These are phyloP conservation scores for Danio kyathit DNA, from an alignment of 2,797 vertebrate species.

Conservation along the genomic window DNA sequence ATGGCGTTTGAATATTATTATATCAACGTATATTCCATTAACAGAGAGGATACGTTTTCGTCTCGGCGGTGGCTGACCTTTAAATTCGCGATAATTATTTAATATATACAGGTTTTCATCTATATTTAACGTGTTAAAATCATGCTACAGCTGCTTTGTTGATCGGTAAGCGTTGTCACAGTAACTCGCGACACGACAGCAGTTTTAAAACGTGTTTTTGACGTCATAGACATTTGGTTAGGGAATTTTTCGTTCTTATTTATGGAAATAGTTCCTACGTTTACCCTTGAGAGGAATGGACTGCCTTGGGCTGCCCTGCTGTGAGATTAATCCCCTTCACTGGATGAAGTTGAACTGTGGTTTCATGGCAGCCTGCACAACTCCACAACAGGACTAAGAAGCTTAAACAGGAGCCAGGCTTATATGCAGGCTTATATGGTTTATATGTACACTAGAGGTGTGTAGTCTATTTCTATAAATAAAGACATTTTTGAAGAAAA, in stretches of 20 bases:
- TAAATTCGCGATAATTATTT: background rate
- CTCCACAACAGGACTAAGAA: constrained; percentile 30
- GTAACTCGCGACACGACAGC: background rate
- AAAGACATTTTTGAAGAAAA: too few species aligned
- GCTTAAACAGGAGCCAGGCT: constrained; percentile 30
- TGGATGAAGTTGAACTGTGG: constrained; percentile 14
- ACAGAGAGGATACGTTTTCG: background rate
- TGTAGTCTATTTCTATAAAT: background rate
- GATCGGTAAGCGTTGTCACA: background rate
- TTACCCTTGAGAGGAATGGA: constrained; percentile 11
- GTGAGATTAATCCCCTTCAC: constrained; percentile 24
- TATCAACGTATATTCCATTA: background rate
- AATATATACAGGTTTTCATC: background rate
- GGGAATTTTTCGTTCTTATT: background rate
- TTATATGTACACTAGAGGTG: background rate
- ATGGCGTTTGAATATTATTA: background rate
- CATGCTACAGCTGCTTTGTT: background rate
- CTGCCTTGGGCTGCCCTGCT: constrained; percentile 6
- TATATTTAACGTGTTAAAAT: background rate
- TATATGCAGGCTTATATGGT: background rate
- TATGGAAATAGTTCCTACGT: background rate
- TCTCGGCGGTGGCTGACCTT: background rate
- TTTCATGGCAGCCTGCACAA: constrained; percentile 12
- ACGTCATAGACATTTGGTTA: background rate
- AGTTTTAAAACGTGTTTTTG: background rate